These are phyloP conservation scores for Automeris io DNA, from an alignment of 2,888 invertebrate genomes.

Conservation along the genomic window DNA sequence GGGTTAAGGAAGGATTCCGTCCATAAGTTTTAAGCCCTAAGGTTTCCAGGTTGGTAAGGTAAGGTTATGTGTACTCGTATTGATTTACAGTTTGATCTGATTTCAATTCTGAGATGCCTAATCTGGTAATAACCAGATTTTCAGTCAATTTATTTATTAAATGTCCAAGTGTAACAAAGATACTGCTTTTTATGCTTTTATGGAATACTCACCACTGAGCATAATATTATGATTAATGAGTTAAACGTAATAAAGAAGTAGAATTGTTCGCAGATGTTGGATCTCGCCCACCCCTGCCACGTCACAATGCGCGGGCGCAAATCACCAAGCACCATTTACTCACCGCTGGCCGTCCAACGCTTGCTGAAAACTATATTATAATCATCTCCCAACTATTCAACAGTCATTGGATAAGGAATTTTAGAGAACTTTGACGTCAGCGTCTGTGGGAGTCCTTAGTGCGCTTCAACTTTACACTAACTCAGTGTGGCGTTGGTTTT, in stretches of 20 bases:
- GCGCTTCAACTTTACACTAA: slow-evolving; percentile 12
- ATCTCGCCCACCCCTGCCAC: slow-evolving; percentile 20
- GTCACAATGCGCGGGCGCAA: slow-evolving; percentile 28
- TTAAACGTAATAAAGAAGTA: neutral
- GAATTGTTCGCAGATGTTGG: slow-evolving; percentile 8
- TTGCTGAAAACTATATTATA: slow-evolving; percentile 24
- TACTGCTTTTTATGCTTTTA: no score
- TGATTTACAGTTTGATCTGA: no score
- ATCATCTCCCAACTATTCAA: slow-evolving; percentile 23
- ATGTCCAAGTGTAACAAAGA: no score
- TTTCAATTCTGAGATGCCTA: no score
- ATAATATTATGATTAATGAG: no score
- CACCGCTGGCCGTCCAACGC: slow-evolving; percentile 30
- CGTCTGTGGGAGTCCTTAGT: slow-evolving; percentile 22
- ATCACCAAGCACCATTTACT: slow-evolving; percentile 15
- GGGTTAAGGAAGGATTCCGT: no score
- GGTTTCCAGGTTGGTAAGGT: no score
- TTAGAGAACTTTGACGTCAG: slow-evolving; percentile 20
- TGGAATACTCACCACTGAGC: no score
- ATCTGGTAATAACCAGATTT: no score
- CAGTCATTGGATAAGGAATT: slow-evolving; percentile 31
- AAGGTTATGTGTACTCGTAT: no score
- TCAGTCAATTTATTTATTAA: no score
- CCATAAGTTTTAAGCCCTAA: no score
- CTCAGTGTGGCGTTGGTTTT: slow-evolving; percentile 38